phyloP scores from a whole-genome alignment of 2,888 invertebrate genomes.

The Himalopsyche kuldschensis region DNA sequence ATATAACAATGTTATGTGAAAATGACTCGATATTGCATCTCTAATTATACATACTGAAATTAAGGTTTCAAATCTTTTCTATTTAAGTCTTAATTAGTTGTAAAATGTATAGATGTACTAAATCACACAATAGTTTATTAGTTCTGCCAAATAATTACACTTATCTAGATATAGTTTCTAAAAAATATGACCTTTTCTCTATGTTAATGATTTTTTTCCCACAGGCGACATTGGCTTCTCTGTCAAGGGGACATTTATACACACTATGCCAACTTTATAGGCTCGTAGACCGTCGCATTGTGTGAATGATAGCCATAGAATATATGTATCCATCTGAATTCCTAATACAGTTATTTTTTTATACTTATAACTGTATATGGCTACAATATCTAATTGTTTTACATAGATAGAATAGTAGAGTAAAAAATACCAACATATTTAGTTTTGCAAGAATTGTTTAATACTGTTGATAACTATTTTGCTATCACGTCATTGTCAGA shows the following conservation, averaged over 20 bases:
- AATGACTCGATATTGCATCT: not conserved
- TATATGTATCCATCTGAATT: too few relatives aligned
- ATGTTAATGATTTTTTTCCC: not conserved
- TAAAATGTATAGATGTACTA: not conserved
- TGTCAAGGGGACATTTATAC: too few relatives aligned
- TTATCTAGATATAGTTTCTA: not conserved
- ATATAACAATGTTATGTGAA: not conserved
- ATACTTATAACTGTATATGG: too few relatives aligned
- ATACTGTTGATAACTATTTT: too few relatives aligned
- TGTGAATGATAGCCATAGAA: not conserved
- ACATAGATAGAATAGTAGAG: too few relatives aligned
- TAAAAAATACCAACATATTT: too few relatives aligned
- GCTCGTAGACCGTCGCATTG: not conserved
- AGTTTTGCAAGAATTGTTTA: too few relatives aligned
- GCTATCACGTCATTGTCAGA: too few relatives aligned
- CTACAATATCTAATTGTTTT: too few relatives aligned
- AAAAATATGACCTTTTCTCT: not conserved
- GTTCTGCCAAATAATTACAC: not conserved
- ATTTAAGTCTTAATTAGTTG: not conserved
- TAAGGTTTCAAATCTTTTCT: not conserved
- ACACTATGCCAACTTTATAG: too few relatives aligned
- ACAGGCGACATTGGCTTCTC: too few relatives aligned
- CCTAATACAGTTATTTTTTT: too few relatives aligned
- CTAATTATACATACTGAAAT: not conserved
- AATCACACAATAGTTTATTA: not conserved